These are phyloP conservation scores for Oligia latruncula DNA, from an alignment of 2,888 invertebrate genomes.

Conservation along the genomic window DNA sequence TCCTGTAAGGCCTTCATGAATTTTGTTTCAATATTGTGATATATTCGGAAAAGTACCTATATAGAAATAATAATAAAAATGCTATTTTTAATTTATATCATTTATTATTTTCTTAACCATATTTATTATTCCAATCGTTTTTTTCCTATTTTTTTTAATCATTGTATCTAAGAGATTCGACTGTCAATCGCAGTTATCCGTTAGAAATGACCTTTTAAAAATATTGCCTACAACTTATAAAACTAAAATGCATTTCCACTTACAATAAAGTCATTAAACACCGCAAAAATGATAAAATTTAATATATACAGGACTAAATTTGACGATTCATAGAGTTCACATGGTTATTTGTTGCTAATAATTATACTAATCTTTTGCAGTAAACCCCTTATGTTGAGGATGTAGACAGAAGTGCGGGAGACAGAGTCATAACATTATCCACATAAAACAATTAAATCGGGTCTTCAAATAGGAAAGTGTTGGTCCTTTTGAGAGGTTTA, in stretches of 20 bases:
- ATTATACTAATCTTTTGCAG: constrained; percentile 78
- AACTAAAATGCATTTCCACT: constrained; percentile 90
- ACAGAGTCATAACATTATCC: constrained; percentile 70
- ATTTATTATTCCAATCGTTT: constrained; percentile 89
- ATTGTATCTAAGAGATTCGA: constrained; percentile 89
- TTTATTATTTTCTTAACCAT: constrained; percentile 90
- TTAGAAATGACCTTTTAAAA: constrained; percentile 88
- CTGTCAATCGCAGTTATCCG: constrained; percentile 85
- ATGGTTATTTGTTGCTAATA: constrained; percentile 82
- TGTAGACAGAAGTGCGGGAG: constrained; percentile 76
- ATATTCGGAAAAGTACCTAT: constrained; percentile 16
- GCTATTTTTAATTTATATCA: constrained; percentile 83
- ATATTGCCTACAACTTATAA: constrained; percentile 90
- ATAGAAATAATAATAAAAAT: constrained; percentile 63
- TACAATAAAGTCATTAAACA: constrained; percentile 87
- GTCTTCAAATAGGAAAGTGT: constrained; percentile 76
- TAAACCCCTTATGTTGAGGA: constrained; percentile 79
- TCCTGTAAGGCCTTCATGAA: constrained; percentile 54
- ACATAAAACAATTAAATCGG: constrained; percentile 72
- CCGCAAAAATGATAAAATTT: constrained; percentile 87
- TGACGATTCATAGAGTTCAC: constrained; percentile 85
- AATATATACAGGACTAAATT: constrained; percentile 88
- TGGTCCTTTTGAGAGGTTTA: constrained; percentile 82
- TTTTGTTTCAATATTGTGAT: constrained; percentile 45
- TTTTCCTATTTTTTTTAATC: constrained; percentile 89